These are phyloP conservation scores for Drosophila tanythrix DNA, from an alignment of 2,888 invertebrate species.

Conservation along the genomic window DNA sequence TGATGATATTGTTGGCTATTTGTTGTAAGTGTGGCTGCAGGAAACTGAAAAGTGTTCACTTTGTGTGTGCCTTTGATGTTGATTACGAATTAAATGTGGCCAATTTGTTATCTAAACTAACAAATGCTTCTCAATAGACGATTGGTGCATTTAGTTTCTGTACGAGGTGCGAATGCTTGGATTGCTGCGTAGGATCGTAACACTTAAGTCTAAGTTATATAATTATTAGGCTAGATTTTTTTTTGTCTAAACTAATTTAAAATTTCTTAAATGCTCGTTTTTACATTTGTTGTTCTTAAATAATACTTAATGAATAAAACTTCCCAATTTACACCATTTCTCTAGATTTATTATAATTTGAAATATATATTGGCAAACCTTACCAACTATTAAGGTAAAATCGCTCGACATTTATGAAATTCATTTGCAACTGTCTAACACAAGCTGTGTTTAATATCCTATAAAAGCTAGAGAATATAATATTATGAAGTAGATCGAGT, in stretches of 20 bases:
- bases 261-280: not conserved
- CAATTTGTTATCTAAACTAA: not conserved
- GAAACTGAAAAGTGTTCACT: not conserved
- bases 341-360: not conserved
- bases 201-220: slow-evolving; percentile 2
- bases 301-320: not conserved
- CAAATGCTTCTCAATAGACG: not conserved
- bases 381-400: not conserved
- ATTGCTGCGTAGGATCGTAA: not conserved
- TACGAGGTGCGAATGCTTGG: not conserved
- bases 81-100: not conserved
- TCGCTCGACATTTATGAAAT: not conserved
- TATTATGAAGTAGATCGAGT: not conserved
- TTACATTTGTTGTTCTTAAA: not conserved
- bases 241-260: not conserved
- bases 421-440: not conserved
- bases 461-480: not conserved
- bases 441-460: not conserved
- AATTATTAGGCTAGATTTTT: no score
- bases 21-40: slow-evolving; percentile 35
- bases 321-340: not conserved
- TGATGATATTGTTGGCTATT: slow-evolving; percentile 68
- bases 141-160: not conserved
- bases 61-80: not conserved
- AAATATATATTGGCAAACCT: not conserved